Evolutionary conservation across 2,113 vertebrate species (phyloP).

Genomic region (Recurvirostra avosetta): DNA sequence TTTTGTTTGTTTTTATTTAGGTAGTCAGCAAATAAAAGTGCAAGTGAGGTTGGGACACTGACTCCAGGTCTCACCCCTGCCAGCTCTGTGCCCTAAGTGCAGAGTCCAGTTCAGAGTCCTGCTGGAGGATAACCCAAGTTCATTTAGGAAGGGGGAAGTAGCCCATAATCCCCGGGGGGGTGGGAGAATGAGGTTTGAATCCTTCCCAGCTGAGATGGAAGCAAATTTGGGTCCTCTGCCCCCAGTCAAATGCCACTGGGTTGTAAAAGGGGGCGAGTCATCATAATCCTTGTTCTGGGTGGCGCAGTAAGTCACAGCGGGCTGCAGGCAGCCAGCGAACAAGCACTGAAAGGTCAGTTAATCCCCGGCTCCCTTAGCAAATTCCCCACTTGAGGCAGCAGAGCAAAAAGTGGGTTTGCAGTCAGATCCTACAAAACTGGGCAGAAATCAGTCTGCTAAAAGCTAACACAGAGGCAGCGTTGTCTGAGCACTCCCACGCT

Average conservation of each 20-base stretch:
- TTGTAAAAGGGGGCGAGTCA: background rate
- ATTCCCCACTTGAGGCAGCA: background rate
- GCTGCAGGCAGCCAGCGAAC: background rate
- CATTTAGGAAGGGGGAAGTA: background rate
- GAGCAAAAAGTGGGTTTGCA: background rate
- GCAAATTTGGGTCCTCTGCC: background rate
- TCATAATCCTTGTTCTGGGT: background rate
- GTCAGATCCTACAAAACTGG: background rate
- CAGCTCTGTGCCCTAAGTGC: no score
- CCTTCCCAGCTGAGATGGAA: background rate
- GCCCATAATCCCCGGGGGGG: no score
- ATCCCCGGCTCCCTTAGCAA: no score
- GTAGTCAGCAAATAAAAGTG: background rate
- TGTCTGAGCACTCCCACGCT: accelerated
- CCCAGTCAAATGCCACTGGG: background rate
- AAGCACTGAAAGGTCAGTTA: background rate
- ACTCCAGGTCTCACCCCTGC: background rate
- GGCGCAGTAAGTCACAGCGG: accelerated
- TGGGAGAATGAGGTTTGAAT: background rate
- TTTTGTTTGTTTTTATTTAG: background rate
- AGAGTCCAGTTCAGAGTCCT: background rate
- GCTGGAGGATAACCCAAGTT: background rate
- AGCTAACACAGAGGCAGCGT: background rate
- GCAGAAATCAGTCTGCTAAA: background rate
- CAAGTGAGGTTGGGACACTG: background rate